Evolutionary conservation across 2,797 vertebrate species (phyloP), one percentile per base, ranked within the genome.

Genomic region (Malurus leucopterus): DNA sequence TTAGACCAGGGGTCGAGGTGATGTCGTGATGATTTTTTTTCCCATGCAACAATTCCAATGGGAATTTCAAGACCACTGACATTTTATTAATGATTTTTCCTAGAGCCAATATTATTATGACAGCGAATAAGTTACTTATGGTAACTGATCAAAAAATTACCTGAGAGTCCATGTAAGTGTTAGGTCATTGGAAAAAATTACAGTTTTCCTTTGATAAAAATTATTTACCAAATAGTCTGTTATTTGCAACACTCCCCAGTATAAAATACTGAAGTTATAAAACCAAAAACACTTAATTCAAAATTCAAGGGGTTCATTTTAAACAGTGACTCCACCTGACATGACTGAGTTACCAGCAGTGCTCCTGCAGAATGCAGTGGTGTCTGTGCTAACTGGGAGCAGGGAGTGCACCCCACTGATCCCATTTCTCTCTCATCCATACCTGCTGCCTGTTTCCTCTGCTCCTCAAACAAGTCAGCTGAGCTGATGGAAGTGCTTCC

Each of bases 391-490:
- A 27, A 15, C 0, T 6, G 21, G 18, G 58, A 59, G 2, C 61
- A 2, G 1, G 43, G 13, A 55, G 9, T 5, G 1, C 32, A 67
- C 38, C 29, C 8, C 3, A 27, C 13, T 0, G 23, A 15, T 19
- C 49, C n/a, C 64, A 16, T 21, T 61, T 70, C 64, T 86, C 53
- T 20, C 47, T 62, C 53, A 2, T 15, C 12, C 21, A 79, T 95
- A 99, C 99, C 97, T 58, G 97, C 23, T 4, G 95, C 8, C 69
- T 98, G 97, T 86, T 98, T 99, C 96, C 98, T 98, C 91, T 98
- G 98, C 38, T 99, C 98, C 5, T 99, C 98, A 41, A 99, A 99
- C 80, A 99, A 95, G 72, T 99, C 99, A 1, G 99, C 98, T 6
- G 99, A 99, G 88, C 99, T 99, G 87, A 99, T 99, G 16, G 98